phyloP scores from a whole-genome alignment of 2,888 invertebrate genomes.

The Trimorus sp. region DNA sequence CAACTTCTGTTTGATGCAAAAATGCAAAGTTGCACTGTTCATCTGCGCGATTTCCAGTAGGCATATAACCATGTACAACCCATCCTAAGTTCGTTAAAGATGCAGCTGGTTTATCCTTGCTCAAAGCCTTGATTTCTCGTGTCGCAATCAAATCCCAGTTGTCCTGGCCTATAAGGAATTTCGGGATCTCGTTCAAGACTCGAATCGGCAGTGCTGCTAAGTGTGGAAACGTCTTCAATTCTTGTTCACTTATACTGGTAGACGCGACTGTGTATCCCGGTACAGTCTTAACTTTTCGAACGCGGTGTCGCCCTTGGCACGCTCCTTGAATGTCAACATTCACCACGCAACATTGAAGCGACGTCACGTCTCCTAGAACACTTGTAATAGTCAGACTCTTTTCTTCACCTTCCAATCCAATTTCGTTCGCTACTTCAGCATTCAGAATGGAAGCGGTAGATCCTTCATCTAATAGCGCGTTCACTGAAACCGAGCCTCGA shows the following conservation, averaged over 20 bases:
- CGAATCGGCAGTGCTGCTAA: not conserved
- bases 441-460: constrained; percentile 21
- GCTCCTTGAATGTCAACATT: not conserved
- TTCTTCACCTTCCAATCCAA: constrained; percentile 3
- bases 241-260: not conserved
- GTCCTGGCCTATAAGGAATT: not conserved
- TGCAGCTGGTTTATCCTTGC: not conserved
- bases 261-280: not conserved
- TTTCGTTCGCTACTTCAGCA: constrained; percentile 14
- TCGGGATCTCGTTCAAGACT: not conserved
- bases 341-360: not conserved
- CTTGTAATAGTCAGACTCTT: not conserved
- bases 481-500: not conserved
- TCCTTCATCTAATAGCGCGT: constrained; percentile 32
- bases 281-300: not conserved
- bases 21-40: too few relatives aligned
- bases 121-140: constrained; percentile 1
- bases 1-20: not conserved
- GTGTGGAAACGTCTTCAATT: not conserved
- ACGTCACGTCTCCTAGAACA: not conserved
- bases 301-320: not conserved
- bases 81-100: not conserved
- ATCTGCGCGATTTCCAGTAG: too few relatives aligned
- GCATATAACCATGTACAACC: not conserved
- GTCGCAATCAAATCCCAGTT: not conserved